phyloP scores from a whole-genome alignment of 1,140 invertebrate species.

The Marisa cornuarietis region DNA sequence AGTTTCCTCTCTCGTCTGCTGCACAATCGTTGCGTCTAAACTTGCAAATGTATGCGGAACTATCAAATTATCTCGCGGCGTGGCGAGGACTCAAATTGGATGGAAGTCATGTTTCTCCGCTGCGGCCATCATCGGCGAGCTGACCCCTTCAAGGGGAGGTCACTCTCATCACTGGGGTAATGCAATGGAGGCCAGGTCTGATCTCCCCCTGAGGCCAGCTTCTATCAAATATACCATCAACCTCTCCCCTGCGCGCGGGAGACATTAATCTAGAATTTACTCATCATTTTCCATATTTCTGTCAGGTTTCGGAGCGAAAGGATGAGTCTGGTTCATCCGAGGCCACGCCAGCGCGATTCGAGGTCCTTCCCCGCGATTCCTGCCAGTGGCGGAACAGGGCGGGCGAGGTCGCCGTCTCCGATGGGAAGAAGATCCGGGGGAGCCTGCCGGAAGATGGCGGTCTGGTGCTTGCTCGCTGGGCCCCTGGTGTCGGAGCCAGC shows the following conservation, averaged over 20 bases:
- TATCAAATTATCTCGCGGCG: conserved; percentile 26
- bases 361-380: conserved; percentile 1
- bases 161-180: conserved; percentile 20
- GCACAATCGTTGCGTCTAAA: conserved; percentile 18
- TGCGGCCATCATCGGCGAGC: conserved; percentile 20
- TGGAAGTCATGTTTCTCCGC: conserved; percentile 19
- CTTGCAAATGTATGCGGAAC: conserved; percentile 28
- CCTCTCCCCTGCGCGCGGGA: not conserved
- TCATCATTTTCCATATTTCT: conserved; percentile 30
- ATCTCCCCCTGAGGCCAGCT: conserved; percentile 14
- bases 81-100: conserved; percentile 25
- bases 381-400: conserved; percentile 13
- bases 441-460: not conserved
- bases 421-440: not conserved
- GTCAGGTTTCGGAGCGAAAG: conserved; percentile 17
- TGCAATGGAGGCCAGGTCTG: conserved; percentile 20
- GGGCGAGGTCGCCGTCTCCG: conserved; percentile 9
- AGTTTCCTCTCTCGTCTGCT: not conserved
- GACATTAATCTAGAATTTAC: conserved; percentile 28
- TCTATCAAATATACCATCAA: conserved; percentile 27
- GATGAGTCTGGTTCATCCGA: conserved; percentile 21
- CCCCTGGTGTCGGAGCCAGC: not conserved
- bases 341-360: not conserved
- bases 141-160: conserved; percentile 21
- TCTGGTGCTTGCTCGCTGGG: not conserved